Evolutionary conservation across 2,113 vertebrate species (phyloP), one percentile per base, ranked within the genome.

Genomic region (Chloropsis cyanopogon): DNA sequence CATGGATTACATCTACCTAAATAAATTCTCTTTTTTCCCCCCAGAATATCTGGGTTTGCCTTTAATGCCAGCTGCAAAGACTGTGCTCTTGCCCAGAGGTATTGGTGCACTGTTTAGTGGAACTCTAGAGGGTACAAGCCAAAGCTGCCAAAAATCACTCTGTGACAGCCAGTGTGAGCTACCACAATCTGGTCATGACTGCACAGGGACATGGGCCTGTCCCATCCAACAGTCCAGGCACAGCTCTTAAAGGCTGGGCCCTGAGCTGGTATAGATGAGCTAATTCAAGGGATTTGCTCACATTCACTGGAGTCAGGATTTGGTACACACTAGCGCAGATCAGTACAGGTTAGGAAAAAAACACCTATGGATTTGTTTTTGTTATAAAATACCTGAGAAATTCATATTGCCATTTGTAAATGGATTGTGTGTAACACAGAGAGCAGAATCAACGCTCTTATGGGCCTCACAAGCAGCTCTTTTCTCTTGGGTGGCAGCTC

Each of bases 41-140:
- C 49, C n/a, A n/a, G 66, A 46, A 46, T 64, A 46, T 28, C 35
- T 86, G 46, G 3, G 5, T 85, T 90, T 85, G 26, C 44, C 42
- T 80, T 81, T 54, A 50, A 77, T 7, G 5, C 3, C 63, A 83
- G 11, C 14, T 25, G 35, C 59, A 72, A 71, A 54, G 52, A n/a
- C 10, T n/a, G 7, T 76, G 47, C 7, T 44, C 16, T 42, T 44
- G 23, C 23, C 28, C 33, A 60, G 31, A 28, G 12, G 39, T 18
- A 14, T 39, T 12, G 19, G 8, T 56, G n/a, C 0, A 0, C 18
- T 70, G 7, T 71, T 66, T 15, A 35, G 37, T 16, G 37, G 12
- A 49, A 17, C 0, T 1, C 39, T 37, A 70, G 47, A 5, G 28
- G 33, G 56, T 11, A 59, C 8, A 63, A 53, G 14, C 5, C 42